Percentiles rank a stretch among this genome's conserved stretches.
Conservation (phyloP, 2,113 vertebrate species). For the Oxyruncus cristatus region DNA sequence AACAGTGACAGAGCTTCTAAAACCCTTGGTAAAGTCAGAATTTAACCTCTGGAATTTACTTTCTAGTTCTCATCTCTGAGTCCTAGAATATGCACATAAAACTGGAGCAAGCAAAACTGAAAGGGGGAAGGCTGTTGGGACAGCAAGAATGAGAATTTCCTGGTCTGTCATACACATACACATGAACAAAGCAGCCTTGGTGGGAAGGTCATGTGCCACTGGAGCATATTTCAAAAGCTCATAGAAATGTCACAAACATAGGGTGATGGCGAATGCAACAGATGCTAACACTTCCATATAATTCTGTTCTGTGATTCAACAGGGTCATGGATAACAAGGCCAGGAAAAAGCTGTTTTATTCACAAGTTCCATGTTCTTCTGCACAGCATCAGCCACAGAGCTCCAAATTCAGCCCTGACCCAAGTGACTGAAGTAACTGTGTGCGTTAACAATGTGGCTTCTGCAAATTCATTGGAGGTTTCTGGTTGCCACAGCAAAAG, state of each 20-base stretch:
- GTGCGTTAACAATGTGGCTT: background rate
- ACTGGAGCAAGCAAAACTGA: background rate
- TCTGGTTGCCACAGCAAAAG: background rate
- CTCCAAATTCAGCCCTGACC: background rate
- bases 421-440: background rate
- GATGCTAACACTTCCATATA: background rate
- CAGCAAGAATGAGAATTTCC: background rate
- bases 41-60: background rate
- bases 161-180: background rate
- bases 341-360: background rate
- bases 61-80: background rate
- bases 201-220: background rate
- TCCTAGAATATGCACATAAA: background rate
- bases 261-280: background rate
- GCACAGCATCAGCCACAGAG: background rate
- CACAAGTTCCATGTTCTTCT: background rate
- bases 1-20: background rate
- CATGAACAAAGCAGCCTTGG: background rate
- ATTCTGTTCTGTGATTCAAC: background rate
- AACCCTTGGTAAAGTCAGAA: background rate
- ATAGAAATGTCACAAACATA: background rate
- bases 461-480: background rate
- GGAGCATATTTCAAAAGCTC: background rate
- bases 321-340: background rate
- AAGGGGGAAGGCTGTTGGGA: background rate